Evolutionary conservation across 2,113 vertebrate genomes (phyloP).

Genomic region (Phaethon lepturus): DNA sequence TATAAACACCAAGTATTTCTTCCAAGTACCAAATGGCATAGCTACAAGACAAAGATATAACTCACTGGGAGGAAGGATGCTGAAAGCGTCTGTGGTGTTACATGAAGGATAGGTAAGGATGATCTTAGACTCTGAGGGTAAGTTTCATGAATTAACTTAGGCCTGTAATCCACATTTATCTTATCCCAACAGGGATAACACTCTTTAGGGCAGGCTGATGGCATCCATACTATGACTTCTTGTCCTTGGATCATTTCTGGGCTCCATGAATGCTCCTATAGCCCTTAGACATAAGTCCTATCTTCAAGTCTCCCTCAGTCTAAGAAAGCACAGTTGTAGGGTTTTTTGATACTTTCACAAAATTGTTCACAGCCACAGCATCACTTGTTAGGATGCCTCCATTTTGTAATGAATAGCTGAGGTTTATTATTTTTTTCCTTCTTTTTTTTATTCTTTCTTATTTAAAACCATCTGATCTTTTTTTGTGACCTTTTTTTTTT

Average conservation of each 20-base stretch:
- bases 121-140: neutral
- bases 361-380: neutral
- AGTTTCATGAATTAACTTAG: neutral
- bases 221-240: neutral
- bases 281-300: neutral
- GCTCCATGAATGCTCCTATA: neutral
- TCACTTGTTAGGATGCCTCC: neutral
- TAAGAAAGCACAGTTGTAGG: fast-evolving
- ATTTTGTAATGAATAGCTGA: neutral
- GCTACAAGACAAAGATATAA: neutral
- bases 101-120: neutral
- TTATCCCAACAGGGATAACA: neutral
- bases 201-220: neutral
- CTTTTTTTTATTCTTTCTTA: neutral
- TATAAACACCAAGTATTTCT: neutral
- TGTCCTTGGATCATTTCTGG: neutral
- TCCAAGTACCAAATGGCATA: neutral
- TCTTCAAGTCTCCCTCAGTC: neutral
- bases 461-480: neutral
- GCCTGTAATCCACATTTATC: neutral
- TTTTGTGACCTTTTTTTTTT: neutral
- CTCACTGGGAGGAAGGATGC: neutral
- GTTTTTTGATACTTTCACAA: neutral
- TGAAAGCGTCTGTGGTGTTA: neutral
- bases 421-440: neutral